These are phyloP conservation scores for Phaenicophaeus curvirostris DNA, from an alignment of 2,797 vertebrate species.

Conservation along the genomic window DNA sequence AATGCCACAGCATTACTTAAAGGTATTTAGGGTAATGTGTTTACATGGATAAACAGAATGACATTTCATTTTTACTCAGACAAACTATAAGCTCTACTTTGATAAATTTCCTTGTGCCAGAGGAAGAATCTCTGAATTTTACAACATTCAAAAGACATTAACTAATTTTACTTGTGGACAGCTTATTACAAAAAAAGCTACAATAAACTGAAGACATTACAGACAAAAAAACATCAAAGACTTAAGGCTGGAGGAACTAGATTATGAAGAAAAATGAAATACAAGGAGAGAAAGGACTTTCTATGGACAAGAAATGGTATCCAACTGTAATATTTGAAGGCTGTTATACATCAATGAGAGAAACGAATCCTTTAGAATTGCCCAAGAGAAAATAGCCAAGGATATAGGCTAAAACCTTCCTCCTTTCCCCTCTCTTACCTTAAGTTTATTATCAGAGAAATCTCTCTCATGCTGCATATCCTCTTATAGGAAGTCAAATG, in stretches of 20 bases:
- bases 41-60: neutral
- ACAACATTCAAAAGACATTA: neutral
- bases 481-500: slow-evolving; percentile 21
- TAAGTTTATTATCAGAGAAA: slow-evolving; percentile 38
- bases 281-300: neutral
- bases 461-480: neutral
- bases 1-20: neutral
- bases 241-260: neutral
- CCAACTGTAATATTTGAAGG: slow-evolving; percentile 10
- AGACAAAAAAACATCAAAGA: neutral
- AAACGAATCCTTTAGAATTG: slow-evolving; percentile 43
- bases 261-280: slow-evolving; percentile 39
- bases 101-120: neutral
- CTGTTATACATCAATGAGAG: slow-evolving; percentile 36
- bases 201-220: neutral
- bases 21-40: neutral
- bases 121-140: neutral
- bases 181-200: neutral
- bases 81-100: neutral
- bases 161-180: slow-evolving; percentile 1
- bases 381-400: slow-evolving; percentile 37
- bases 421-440: slow-evolving; percentile 30
- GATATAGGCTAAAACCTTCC: neutral
- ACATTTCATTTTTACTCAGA: neutral
- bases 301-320: slow-evolving; percentile 20